Evolutionary conservation across 2,113 vertebrate species (phyloP), one percentile per base, ranked within the genome.

Genomic region (Coreoperca whiteheadi): DNA sequence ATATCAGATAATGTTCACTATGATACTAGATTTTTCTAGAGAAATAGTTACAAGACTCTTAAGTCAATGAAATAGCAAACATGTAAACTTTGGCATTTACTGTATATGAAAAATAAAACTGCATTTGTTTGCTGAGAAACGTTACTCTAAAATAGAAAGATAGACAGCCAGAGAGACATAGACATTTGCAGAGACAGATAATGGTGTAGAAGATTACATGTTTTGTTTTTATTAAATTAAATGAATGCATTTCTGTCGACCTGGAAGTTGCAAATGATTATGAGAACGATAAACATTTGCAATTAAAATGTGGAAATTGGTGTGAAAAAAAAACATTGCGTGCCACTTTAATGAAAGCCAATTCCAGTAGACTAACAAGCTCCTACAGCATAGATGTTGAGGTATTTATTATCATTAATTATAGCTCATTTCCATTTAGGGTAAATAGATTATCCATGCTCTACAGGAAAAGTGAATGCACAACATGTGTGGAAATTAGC

Each of bases 221-320:
- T 50, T 4, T 3, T 6, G 7, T 43, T 68, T 34, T 67, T 37
- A 86, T 65, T 79, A 69, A 74, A 88, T 74, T 43, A 50, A 72
- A 81, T 28, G 72, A 60, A 63, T 54, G 53, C 41, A 56, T 82
- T 23, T 18, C 25, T 61, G 85, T 70, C 56, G 56, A n/a, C 12
- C n/a, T 73, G 65, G 25, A 86, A 84, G 69, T 78, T 76, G 77
- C 57, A 80, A 68, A 82, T 78, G 46, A 85, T 85, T 64, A 70
- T 53, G 16, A 81, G 39, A 71, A 77, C 23, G 61, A 81, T 67
- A 87, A 88, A 88, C 50, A 85, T 84, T 85, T 89, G 78, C 76
- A 88, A 85, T 88, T 88, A 88, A 87, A 88, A 85, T 79, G 79
- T 84, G 73, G 39, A 87, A 90, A 88, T 74, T 74, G 46, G 56